Evolutionary conservation across 30 jellyfish, hydroid and myxozoan genomes (phyloP).

Genomic region (Turritopsis rubra): DNA sequence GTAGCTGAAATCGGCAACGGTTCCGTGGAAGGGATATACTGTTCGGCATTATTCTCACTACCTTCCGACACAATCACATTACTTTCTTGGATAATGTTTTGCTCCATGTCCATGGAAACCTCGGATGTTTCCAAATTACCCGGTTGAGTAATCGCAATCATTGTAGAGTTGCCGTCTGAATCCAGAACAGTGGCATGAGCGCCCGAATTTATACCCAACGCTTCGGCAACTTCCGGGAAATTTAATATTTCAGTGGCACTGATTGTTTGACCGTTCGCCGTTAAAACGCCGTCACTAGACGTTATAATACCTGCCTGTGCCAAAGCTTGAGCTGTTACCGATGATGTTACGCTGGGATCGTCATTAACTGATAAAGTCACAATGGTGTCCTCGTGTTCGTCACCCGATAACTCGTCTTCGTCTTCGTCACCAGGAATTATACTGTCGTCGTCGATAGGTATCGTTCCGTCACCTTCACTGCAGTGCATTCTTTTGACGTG

Average conservation of each 20-base stretch:
- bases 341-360: constrained; percentile 53
- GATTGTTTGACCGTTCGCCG: constrained; percentile 67
- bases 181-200: constrained; percentile 43
- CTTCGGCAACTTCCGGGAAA: constrained; percentile 99
- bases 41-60: not conserved
- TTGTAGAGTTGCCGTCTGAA: constrained; percentile 52
- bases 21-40: constrained; percentile 33
- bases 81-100: constrained; percentile 30
- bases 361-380: constrained; percentile 65
- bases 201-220: constrained; percentile 80
- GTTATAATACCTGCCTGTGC: constrained; percentile 91
- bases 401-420: constrained; percentile 60
- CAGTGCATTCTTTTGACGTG: constrained; percentile 94
- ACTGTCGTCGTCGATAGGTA: constrained; percentile 43
- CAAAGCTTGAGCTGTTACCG: constrained; percentile 75
- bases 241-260: constrained; percentile 95
- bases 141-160: constrained; percentile 63
- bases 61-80: not conserved
- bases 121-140: constrained; percentile 37
- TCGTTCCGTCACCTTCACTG: constrained; percentile 48
- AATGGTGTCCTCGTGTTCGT: constrained; percentile 50
- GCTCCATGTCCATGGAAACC: constrained; percentile 47
- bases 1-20: not conserved
- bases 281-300: constrained; percentile 51
- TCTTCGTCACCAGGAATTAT: constrained; percentile 47